Percentiles rank a stretch among this genome's conserved stretches.
Conservation (phyloP, 2,797 vertebrate species). For the Falco concolor region DNA sequence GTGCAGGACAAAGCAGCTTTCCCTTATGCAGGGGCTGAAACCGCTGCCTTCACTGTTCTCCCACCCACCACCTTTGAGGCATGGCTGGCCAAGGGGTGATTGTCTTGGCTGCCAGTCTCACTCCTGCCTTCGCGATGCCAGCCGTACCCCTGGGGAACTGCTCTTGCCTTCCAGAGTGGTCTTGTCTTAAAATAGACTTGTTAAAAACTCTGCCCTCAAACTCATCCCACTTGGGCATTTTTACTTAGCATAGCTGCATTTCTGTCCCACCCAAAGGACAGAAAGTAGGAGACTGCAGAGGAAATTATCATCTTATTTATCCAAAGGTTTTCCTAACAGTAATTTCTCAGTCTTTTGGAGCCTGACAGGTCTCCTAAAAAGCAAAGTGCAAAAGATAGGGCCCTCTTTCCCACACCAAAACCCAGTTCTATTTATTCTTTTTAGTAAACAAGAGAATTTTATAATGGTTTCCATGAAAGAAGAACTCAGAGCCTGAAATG, state of each 20-base stretch:
- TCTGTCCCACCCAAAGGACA: background rate
- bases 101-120: background rate
- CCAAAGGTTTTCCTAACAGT: background rate
- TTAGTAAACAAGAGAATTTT: background rate
- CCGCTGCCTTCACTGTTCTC: background rate
- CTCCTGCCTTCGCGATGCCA: fast-evolving
- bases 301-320: background rate
- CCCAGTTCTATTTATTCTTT: background rate
- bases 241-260: background rate
- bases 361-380: background rate
- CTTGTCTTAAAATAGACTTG: background rate
- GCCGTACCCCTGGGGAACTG: background rate
- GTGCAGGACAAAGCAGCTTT: background rate
- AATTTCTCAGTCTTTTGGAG: background rate
- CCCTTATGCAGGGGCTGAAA: background rate
- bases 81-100: background rate
- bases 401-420: background rate
- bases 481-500: background rate
- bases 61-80: background rate
- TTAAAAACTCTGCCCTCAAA: background rate
- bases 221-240: background rate
- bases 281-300: background rate
- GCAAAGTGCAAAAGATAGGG: background rate
- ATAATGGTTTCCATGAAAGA: background rate
- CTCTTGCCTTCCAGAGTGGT: background rate